Conservation (phyloP, 2,113 vertebrate species). For the Dipodomys merriami region DNA sequence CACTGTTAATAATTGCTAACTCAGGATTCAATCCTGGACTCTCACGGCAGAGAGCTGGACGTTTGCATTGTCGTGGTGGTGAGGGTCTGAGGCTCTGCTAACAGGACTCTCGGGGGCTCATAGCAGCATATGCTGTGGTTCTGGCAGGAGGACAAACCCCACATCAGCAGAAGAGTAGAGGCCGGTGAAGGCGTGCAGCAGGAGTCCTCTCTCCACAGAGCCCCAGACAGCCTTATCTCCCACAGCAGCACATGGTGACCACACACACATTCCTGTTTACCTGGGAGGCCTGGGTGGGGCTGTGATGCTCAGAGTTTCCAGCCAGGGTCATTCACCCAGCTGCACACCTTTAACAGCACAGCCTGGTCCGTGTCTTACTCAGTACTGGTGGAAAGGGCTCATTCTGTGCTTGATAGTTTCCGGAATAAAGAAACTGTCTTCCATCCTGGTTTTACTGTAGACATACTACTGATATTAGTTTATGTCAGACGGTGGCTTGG, state of each 20-base stretch:
- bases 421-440: neutral
- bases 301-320: neutral
- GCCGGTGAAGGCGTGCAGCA: neutral
- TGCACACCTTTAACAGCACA: too few relatives aligned
- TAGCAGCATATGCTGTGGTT: neutral
- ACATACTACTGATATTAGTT: neutral
- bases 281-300: too few relatives aligned
- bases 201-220: neutral
- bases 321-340: too few relatives aligned
- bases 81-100: neutral
- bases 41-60: accelerated
- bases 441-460: neutral
- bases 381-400: too few relatives aligned
- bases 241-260: neutral
- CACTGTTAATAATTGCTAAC: neutral
- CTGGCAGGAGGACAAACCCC: neutral
- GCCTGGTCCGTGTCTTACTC: too few relatives aligned
- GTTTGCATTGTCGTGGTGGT: neutral
- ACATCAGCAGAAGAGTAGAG: neutral
- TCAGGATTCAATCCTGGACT: neutral
- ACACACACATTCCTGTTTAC: neutral
- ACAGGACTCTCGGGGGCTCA: neutral
- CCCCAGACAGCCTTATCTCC: neutral
- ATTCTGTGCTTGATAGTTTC: neutral
- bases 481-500: neutral